phyloP scores from a whole-genome alignment of 2,888 invertebrate genomes.

The Thymelicus lineola region DNA sequence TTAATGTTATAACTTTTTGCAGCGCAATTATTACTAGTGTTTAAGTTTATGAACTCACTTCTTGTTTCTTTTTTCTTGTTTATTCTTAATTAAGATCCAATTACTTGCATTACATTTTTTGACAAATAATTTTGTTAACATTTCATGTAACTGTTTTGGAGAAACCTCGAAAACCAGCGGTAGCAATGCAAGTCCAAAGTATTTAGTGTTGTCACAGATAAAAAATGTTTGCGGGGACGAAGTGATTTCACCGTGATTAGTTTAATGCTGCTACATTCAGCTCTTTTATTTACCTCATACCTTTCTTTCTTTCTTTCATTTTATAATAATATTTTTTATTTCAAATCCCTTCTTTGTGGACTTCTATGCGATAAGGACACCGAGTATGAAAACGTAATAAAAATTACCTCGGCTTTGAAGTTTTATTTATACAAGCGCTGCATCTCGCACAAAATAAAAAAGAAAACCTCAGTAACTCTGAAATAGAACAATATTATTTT shows the following conservation, averaged over 20 bases:
- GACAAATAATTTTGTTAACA: too few relatives aligned
- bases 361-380: conserved; percentile 19
- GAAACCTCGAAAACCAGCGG: conserved; percentile 18
- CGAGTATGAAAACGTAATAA: conserved; percentile 26
- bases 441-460: conserved; percentile 4
- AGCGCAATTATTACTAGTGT: too few relatives aligned
- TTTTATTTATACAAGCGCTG: conserved; percentile 13
- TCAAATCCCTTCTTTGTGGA: conserved; percentile 28
- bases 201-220: conserved; percentile 40
- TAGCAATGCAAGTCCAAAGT: conserved; percentile 34
- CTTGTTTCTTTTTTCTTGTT: too few relatives aligned
- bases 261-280: conserved; percentile 40
- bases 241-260: conserved; percentile 44
- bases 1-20: too few relatives aligned
- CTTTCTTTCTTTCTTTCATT: conserved; percentile 28
- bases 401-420: conserved; percentile 13
- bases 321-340: conserved; percentile 27
- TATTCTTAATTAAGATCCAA: too few relatives aligned
- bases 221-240: conserved; percentile 39
- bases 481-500: conserved; percentile 1
- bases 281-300: conserved; percentile 28
- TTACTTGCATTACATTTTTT: too few relatives aligned
- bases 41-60: too few relatives aligned
- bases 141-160: too few relatives aligned
- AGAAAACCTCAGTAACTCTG: conserved; percentile 3